Base-by-base conservation (phyloP, 2,113 vertebrate species). In the Heloderma charlesbogerti region DNA sequence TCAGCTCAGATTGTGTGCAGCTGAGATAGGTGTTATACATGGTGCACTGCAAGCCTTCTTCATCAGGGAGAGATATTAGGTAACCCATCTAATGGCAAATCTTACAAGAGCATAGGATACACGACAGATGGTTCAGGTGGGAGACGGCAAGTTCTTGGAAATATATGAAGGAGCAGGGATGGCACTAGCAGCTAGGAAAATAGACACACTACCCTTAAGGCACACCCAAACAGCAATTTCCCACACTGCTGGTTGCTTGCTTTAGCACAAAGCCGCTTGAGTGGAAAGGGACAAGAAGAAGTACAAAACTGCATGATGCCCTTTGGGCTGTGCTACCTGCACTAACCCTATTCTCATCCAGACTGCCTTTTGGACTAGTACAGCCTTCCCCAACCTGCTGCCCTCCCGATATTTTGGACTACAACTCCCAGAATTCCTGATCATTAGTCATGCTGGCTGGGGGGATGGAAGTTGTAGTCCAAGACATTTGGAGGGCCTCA, bases 1-100 rank as follows among this genome's bases (percentile, higher is more conserved):
- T 63, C 40, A 2, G 48, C 1, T 40, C 27, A 69, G 45, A 66
- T 27, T 87, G 67, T 1, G 0, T 48, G 18, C 29, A 0, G 37
- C 20, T 92, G 63, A 51, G 40, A 60, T 40, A 71, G 60, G 34
- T 40, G 80, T 31, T 43, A 4, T 2, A 67, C 1, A 22, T 37
- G 60, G 31, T 0, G 1, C 75, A 51, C 34, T 0, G 40, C 25
- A 5, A 0, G 2, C 40, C 6, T 69, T 84, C 48, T 79, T 27
- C 15, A 29, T n/a, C 77, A 86, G 63, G 37, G 79, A 86, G 84
- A 0, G 0, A 86, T 86, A 63, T 84, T 48, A 79, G 82, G 4
- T 67, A 90, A 89, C 0, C 0, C 8, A 54, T 63, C 84, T 45
- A 57, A 20, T n/a, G n/a, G 37, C 48, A 66, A 79, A 77, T 75